Evolutionary conservation across 2,888 invertebrate genomes (phyloP).

Genomic region (Diachrysia chrysitis): DNA sequence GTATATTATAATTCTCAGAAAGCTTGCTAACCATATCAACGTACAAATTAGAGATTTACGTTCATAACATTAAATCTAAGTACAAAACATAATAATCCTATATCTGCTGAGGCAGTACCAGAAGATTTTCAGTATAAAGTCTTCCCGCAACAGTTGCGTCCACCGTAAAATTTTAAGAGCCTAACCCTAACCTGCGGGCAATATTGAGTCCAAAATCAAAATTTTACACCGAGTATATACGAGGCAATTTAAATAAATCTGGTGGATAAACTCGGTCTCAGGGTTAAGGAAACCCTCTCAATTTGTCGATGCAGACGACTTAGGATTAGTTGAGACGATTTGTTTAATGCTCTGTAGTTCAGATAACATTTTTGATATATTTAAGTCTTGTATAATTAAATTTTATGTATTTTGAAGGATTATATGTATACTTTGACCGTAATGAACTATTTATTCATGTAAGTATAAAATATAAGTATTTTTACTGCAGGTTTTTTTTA

Average conservation of each 20-base stretch:
- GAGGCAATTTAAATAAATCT: constrained; percentile 53
- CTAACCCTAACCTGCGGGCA: constrained; percentile 23
- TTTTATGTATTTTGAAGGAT: background rate
- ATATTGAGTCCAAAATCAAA: constrained; percentile 48
- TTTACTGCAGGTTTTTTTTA: no score
- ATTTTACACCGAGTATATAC: constrained; percentile 38
- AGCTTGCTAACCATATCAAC: background rate
- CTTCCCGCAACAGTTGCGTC: constrained; percentile 37
- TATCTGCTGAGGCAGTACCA: background rate
- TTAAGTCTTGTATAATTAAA: background rate
- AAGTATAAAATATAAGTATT: no score
- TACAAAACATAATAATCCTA: background rate
- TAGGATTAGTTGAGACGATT: constrained; percentile 37
- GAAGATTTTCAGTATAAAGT: constrained; percentile 1
- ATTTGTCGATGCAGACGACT: constrained; percentile 38
- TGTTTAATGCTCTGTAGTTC: constrained; percentile 21
- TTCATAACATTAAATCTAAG: background rate
- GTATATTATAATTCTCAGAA: background rate
- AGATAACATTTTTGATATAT: background rate
- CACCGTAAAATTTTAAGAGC: constrained; percentile 53
- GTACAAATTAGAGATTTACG: background rate
- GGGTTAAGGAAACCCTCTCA: constrained; percentile 38
- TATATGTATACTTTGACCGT: no score
- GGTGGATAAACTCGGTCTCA: constrained; percentile 42
- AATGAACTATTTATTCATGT: no score